A percentile compares a stretch with the other conserved stretches of the same genome.
Conservation (phyloP, 2,797 vertebrate genomes). For the Gallinago stenura region DNA sequence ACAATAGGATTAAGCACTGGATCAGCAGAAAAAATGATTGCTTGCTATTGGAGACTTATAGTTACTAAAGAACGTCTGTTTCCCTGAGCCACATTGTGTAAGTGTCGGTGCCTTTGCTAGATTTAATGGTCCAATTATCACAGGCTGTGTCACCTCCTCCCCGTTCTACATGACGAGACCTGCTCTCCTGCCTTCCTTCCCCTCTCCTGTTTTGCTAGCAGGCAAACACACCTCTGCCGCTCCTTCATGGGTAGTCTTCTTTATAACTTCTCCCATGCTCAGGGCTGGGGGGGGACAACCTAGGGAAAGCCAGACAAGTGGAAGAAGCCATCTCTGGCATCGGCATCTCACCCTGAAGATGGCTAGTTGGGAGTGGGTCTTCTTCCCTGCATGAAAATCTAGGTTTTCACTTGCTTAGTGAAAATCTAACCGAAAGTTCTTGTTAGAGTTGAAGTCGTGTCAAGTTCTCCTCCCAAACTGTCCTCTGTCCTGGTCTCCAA, state of each 20-base stretch:
- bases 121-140: slow-evolving; percentile 58
- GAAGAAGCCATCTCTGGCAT: background rate
- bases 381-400: background rate
- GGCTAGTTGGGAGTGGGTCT: background rate
- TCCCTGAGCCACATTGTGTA: slow-evolving; percentile 7
- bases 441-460: background rate
- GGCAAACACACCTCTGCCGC: background rate
- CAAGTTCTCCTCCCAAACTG: background rate
- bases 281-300: background rate
- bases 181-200: slow-evolving; percentile 4
- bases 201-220: background rate
- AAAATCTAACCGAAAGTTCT: background rate
- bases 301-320: background rate
- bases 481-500: background rate
- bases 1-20: background rate
- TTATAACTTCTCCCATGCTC: background rate
- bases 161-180: background rate
- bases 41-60: background rate
- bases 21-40: slow-evolving; percentile 18
- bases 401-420: background rate
- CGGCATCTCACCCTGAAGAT: background rate
- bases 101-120: slow-evolving; percentile 38
- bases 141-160: slow-evolving; percentile 20
- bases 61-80: background rate
- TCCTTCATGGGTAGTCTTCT: background rate